Evolutionary conservation across 2,888 invertebrate species (phyloP), one percentile per base, ranked within the genome.

Genomic region (Euzophera pinguis): DNA sequence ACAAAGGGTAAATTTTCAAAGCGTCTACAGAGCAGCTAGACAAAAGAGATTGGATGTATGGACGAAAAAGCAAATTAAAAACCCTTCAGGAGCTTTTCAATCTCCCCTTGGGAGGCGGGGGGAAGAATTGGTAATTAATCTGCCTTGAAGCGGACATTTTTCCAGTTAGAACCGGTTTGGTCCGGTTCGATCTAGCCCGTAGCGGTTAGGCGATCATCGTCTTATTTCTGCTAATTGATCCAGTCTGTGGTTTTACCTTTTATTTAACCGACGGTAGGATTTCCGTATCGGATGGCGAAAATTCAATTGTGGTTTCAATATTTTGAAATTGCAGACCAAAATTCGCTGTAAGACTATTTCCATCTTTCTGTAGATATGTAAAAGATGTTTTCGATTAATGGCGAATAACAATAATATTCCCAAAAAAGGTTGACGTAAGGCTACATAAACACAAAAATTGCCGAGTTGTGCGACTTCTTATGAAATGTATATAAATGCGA

Each of bases 41-140:
- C 64, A 69, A 73, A 66, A 63, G 63, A 64, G 63, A 56, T 58
- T 56, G 55, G 54, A 63, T 58, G 62, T 63, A 63, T 61, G 59
- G 55, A 53, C 57, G 62, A 69, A 64, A 66, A 65, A 59, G 63
- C 61, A 66, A 73, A 67, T 70, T 63, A 69, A 71, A 67, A 71
- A 64, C 32, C 65, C 61, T 50, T 60, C 61, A 53, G 53, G 53
- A 57, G 57, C 60, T 57, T 64, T 73, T 69, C 65, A 63, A 65
- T 62, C 58, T 57, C 54, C 56, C 56, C 54, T 64, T 62, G 61
- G 57, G 66, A 67, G 64, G 45, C 9, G 59, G 60, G 64, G 51
- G 54, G 49, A 55, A 60, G 63, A 65, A 67, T 69, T 62, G 55
- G 64, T 69, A 71, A 74, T 73, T 70, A 73, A 73, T 68, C 63